Base-by-base conservation (phyloP, 2,888 invertebrate species). In the Melinopterus prodromus region DNA sequence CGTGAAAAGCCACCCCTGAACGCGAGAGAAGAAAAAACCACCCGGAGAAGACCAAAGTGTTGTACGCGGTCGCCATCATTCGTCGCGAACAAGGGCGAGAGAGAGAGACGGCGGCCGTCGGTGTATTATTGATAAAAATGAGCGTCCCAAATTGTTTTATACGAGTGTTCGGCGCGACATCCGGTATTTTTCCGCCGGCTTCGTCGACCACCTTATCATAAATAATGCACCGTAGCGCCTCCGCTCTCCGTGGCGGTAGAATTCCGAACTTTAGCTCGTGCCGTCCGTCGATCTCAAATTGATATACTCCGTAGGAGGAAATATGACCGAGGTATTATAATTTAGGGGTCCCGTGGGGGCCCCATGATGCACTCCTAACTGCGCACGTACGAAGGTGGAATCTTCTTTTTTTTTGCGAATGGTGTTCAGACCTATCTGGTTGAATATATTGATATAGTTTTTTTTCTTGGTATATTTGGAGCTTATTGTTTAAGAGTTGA, bases 71-170 rank as follows among this genome's bases (percentile, higher is more conserved):
- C 12, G 75, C 71, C 70, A 12, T 78, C 69, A 70, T 53, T 35
- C 77, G 36, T 53, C 72, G 76, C 84, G 83, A 85, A 86, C 86
- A 86, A 86, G 86, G 84, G 26, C 1, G 85, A 85, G 36, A 35
- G 35, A 71, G 35, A 6, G 9, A 6, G 36, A 35, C 74, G 74
- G 37, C 74, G 37, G n/a, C 16, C 26, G 74, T 37, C 12, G 37
- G 85, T 88, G 85, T 87, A 88, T 88, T 88, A 88, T 88, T 88
- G 87, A 88, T 88, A 88, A 88, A 88, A 88, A 88, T 87, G 88
- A 87, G 87, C 86, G 86, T 86, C 86, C 87, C 88, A 88, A 88
- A 88, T 88, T 88, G 88, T 88, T 88, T 88, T 88, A 88, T 88
- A 88, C 87, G 88, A 87, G 86, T 87, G 86, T 85, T 84, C 84